Evolutionary conservation across 2,888 invertebrate species (phyloP), one percentile per base, ranked within the genome.

Genomic region (Sarcophaga variegata): DNA sequence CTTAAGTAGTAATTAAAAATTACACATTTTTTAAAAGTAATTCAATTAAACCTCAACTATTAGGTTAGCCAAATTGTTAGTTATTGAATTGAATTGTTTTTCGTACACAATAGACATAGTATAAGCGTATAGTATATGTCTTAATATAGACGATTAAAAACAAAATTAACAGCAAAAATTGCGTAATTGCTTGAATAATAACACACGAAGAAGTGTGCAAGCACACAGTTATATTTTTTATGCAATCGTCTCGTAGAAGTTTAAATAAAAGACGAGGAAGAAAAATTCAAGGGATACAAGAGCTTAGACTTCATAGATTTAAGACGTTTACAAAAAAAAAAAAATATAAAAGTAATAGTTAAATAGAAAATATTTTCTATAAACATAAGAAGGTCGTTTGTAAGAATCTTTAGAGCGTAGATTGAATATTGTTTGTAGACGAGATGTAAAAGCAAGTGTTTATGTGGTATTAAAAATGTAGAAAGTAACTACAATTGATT

Each of bases 181-280:
- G 89, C 91, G 90, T 89, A 91, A 87, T 76, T n/a, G 64, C 66
- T 84, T 81, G 71, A 75, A 76, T 80, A 75, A 81, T 64, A 85
- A 60, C 63, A 75, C 37, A 60, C 54, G 81, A 63, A 66, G 22
- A 76, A 47, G 4, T 62, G 83, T 80, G 67, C 83, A 70, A 64
- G 20, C 14, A 67, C 60, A 71, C 12, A 67, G 66, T 60, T 25
- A 17, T 75, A 37, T 20, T 64, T 47, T 81, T 47, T 77, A 64
- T 83, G 66, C 71, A 72, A 63, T 71, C 64, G 45, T n/a, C 63
- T 37, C 74, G 63, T 47, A 59, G 10, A 27, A 63, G 4, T 60
- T 75, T 47, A 25, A 27, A 25, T 17, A 20, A 54, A 69, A 78
- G 76, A 49, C 74, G 20, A 75, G 78, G 78, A 81, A 63, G 22